These are phyloP conservation scores for Corydoras maculifer DNA, from an alignment of 2,113 vertebrate species.

Conservation along the genomic window DNA sequence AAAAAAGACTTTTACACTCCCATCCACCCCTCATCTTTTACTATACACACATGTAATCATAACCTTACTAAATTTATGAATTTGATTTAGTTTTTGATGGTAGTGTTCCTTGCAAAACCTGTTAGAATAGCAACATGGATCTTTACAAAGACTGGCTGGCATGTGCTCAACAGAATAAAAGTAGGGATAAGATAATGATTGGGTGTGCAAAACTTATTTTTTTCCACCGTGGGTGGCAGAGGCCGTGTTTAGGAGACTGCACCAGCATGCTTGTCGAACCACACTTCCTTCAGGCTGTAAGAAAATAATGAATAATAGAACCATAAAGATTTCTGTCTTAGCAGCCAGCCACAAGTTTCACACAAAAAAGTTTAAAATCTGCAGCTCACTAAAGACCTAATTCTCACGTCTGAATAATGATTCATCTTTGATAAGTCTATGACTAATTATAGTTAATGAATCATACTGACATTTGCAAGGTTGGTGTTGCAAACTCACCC, in stretches of 20 bases:
- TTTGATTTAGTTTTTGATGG: no score
- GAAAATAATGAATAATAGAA: slow-evolving; percentile 10
- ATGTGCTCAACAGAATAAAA: no score
- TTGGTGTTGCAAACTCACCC: slow-evolving; percentile 11
- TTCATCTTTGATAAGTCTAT: slow-evolving; percentile 26
- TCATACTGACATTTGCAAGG: slow-evolving; percentile 27
- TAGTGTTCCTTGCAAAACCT: no score
- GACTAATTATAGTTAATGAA: slow-evolving; percentile 31
- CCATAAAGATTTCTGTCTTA: neutral
- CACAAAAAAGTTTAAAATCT: neutral
- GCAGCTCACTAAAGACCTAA: neutral
- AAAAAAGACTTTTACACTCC: no score
- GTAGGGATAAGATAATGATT: no score
- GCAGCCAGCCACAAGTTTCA: neutral
- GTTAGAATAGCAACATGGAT: no score
- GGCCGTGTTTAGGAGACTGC: slow-evolving; percentile 3
- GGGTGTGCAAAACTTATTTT: no score
- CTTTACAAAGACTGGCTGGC: no score
- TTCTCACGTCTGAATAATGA: slow-evolving; percentile 29
- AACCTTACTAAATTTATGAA: no score
- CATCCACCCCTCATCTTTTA: no score
- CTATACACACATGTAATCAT: no score
- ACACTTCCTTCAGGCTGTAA: slow-evolving; percentile 1
- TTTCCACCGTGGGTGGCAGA: neutral
- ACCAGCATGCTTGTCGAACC: slow-evolving; percentile 7